Evolutionary conservation across 2,888 invertebrate species (phyloP).

Genomic region (Phania funesta): DNA sequence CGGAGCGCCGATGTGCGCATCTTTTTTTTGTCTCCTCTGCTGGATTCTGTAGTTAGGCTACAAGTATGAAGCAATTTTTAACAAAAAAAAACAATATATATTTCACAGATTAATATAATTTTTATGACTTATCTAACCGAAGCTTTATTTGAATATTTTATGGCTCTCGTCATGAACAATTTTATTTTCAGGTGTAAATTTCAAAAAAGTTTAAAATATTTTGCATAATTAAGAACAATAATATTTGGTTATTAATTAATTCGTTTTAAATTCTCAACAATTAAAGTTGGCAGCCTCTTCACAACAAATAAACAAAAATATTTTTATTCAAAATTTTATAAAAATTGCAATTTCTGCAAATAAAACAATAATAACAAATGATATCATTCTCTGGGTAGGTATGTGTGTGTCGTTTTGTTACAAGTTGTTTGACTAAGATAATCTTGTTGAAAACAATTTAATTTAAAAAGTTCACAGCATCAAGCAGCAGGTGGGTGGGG

Average conservation of each 20-base stretch:
- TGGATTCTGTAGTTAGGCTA: too few relatives aligned
- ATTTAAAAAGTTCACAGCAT: constrained; percentile 21
- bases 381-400: constrained; percentile 16
- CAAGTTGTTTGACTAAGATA: constrained; percentile 25
- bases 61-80: too few relatives aligned
- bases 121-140: too few relatives aligned
- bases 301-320: background rate
- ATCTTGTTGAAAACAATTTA: constrained; percentile 46
- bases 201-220: constrained; percentile 2
- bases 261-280: background rate
- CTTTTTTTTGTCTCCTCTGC: too few relatives aligned
- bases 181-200: constrained; percentile 22
- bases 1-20: too few relatives aligned
- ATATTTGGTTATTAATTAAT: background rate
- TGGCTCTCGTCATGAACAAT: background rate
- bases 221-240: background rate
- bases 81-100: too few relatives aligned
- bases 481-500: constrained; percentile 49
- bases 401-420: background rate
- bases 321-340: background rate
- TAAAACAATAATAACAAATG: constrained; percentile 7
- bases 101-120: too few relatives aligned
- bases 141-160: background rate
- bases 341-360: background rate
- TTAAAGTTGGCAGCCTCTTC: background rate